Conservation (phyloP, 2,113 vertebrate species). For the Paradisaea rubra region DNA sequence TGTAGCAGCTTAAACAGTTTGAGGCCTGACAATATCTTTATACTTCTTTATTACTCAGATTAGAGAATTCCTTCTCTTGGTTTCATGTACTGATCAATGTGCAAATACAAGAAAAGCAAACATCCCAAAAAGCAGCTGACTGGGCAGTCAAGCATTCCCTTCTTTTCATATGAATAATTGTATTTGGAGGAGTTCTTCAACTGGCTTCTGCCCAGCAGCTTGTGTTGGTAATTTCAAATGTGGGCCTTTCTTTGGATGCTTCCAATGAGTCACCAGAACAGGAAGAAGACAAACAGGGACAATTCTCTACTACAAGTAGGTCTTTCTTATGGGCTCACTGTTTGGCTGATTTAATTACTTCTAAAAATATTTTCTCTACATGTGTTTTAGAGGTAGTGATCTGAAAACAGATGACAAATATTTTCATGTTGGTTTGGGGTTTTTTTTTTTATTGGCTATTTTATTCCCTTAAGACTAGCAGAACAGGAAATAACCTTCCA, state of each 20-base stretch:
- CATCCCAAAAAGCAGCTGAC: not conserved
- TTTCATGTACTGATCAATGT: not conserved
- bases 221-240: not conserved
- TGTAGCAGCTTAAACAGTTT: not conserved
- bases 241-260: not conserved
- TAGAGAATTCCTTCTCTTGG: not conserved
- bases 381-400: not conserved
- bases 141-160: rapidly evolving
- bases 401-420: not conserved
- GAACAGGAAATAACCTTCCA: constrained; percentile 19
- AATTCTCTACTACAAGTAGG: not conserved
- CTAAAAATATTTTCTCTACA: not conserved
- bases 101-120: not conserved
- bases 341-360: not conserved
- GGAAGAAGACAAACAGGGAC: not conserved
- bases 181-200: not conserved
- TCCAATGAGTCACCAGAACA: not conserved
- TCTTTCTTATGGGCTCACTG: not conserved
- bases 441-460: not conserved
- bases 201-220: not conserved
- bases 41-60: not conserved
- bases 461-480: constrained; percentile 10
- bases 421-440: not conserved
- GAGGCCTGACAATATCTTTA: not conserved
- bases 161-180: not conserved